phyloP scores from a whole-genome alignment of 35 echinoderm and acorn worm genomes.

The Lytechinus variegatus region DNA sequence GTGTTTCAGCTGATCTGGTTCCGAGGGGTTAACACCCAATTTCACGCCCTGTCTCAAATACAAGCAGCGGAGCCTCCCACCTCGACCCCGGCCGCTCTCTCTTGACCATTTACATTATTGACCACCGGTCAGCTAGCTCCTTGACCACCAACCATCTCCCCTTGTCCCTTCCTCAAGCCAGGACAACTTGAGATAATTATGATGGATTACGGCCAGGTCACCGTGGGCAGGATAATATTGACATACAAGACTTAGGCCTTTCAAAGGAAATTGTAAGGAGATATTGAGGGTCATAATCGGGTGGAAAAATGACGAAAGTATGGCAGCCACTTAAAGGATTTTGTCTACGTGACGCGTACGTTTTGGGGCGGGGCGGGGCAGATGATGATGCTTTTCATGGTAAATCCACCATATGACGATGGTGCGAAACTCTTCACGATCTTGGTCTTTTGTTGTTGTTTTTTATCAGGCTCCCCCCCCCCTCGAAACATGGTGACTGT shows the following conservation, averaged over 20 bases:
- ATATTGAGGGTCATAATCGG: not conserved
- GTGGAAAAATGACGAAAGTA: not conserved
- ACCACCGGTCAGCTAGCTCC: not conserved
- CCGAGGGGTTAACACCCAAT: conserved; percentile 23
- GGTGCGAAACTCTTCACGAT: not conserved
- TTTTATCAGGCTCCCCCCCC: not conserved
- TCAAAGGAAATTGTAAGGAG: not conserved
- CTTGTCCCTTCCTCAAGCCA: not conserved
- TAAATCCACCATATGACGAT: not conserved
- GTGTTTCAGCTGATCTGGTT: not conserved
- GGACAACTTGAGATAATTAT: conserved; percentile 24
- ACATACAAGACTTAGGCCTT: not conserved
- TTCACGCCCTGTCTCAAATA: conserved; percentile 6
- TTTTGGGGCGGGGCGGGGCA: too few species aligned
- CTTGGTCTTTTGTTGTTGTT: not conserved
- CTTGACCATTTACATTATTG: not conserved
- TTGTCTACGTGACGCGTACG: not conserved
- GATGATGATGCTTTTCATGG: not conserved
- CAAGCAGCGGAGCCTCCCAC: not conserved
- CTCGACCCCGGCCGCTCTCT: not conserved
- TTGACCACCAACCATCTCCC: not conserved
- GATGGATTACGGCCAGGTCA: conserved; percentile 5
- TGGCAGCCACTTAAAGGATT: not conserved
- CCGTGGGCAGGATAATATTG: conserved; percentile 25
- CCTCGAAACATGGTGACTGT: not conserved